These are phyloP conservation scores for Notoglanidium macrostoma DNA, from an alignment of 2,797 vertebrate species.

Conservation along the genomic window DNA sequence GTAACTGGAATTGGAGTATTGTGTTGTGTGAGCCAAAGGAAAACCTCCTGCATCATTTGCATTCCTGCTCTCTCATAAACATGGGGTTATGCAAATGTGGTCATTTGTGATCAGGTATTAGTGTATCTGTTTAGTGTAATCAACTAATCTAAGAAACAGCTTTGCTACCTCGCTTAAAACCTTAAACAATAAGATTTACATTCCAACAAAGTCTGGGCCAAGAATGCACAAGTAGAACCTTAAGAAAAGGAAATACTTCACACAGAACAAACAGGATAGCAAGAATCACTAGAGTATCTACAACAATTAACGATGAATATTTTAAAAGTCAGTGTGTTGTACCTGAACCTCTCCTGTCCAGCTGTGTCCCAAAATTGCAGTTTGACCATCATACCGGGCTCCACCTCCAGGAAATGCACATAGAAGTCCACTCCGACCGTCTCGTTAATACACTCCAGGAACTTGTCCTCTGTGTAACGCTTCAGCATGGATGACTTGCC, in stretches of 20 bases:
- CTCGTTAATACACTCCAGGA: constrained; percentile 78
- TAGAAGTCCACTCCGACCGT: constrained; percentile 87
- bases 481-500: constrained; percentile 86
- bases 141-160: not conserved
- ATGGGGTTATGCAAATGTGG: constrained; percentile 10
- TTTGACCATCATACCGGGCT: constrained; percentile 79
- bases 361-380: constrained; percentile 91
- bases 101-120: not conserved
- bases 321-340: not conserved
- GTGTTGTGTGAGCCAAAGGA: not conserved
- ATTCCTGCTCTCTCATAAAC: not conserved
- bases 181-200: constrained; percentile 24
- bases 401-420: constrained; percentile 83
- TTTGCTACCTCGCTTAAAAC: not conserved
- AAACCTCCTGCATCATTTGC: not conserved
- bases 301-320: not conserved
- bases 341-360: constrained; percentile 89
- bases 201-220: not conserved
- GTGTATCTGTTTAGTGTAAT: not conserved
- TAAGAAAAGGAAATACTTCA: not conserved
- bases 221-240: not conserved
- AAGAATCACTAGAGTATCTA: not conserved
- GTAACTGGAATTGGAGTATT: not conserved
- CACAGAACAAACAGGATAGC: not conserved
- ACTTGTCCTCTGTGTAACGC: constrained; percentile 80